A percentile compares a stretch with the other conserved stretches of the same genome.
These are phyloP conservation scores for Andrena praecox DNA, from an alignment of 2,888 invertebrate species.

Conservation along the genomic window DNA sequence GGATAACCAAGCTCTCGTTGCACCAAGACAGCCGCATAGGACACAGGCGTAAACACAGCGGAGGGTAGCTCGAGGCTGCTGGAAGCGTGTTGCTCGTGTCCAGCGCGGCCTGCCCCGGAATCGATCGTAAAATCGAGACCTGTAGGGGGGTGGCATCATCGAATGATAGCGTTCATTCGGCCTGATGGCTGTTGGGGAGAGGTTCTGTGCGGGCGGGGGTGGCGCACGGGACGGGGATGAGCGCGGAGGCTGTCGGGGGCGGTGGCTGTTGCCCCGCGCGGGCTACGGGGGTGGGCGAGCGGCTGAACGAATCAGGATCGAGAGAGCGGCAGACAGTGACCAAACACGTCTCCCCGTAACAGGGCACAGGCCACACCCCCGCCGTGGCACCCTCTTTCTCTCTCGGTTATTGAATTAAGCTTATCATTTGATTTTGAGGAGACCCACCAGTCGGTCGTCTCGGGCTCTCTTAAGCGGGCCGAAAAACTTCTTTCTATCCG, in stretches of 20 bases:
- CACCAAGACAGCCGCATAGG: slow-evolving; percentile 17
- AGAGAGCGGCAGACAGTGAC: slow-evolving; percentile 14
- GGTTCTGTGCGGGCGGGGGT: slow-evolving; percentile 53
- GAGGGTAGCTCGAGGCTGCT: slow-evolving; percentile 24
- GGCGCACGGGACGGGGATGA: slow-evolving; percentile 45
- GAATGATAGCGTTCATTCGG: slow-evolving; percentile 79
- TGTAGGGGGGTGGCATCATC: slow-evolving; percentile 74
- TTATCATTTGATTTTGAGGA: slow-evolving; percentile 85
- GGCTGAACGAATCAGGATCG: slow-evolving; percentile 50
- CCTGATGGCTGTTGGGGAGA: slow-evolving; percentile 72
- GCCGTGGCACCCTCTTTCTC: slow-evolving; percentile 67
- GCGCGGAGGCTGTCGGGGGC: slow-evolving; percentile 18
- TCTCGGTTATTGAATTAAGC: slow-evolving; percentile 84
- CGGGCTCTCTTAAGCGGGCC: slow-evolving; percentile 83
- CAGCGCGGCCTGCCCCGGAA: slow-evolving; percentile 56
- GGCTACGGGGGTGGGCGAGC: slow-evolving; percentile 58
- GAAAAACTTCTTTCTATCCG: slow-evolving; percentile 83
- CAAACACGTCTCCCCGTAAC: slow-evolving; percentile 39
- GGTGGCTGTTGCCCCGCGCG: slow-evolving; percentile 36
- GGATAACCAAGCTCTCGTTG: background rate
- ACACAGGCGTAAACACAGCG: slow-evolving; percentile 53
- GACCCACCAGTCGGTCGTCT: slow-evolving; percentile 84
- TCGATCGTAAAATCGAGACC: slow-evolving; percentile 77
- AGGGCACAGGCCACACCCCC: slow-evolving; percentile 57
- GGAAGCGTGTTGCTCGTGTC: slow-evolving; percentile 50